phyloP scores from a whole-genome alignment of 2,797 vertebrate species.

The Percopsis omiscomaycus region DNA sequence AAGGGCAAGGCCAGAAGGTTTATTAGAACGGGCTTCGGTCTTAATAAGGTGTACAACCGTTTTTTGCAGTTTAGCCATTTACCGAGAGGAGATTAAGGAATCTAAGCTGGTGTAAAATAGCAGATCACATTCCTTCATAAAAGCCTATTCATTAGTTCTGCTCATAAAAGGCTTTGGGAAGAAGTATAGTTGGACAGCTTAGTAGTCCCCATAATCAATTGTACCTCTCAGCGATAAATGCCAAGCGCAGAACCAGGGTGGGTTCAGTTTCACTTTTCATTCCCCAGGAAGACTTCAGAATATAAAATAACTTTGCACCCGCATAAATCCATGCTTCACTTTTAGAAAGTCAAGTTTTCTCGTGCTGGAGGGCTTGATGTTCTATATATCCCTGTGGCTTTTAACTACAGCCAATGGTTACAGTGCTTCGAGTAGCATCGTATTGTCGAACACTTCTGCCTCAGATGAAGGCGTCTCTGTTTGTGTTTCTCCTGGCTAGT shows the following conservation, averaged over 20 bases:
- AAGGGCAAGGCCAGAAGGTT: background rate
- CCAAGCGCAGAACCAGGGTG: background rate
- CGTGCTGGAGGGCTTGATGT: too few species aligned
- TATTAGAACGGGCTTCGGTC: background rate
- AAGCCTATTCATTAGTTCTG: background rate
- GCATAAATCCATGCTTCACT: too few species aligned
- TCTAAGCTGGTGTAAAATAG: background rate
- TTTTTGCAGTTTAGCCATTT: background rate
- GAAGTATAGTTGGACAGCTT: background rate
- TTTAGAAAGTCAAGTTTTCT: too few species aligned
- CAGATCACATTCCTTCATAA: slow-evolving; percentile 6
- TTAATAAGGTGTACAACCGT: background rate
- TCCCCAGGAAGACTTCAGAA: too few species aligned
- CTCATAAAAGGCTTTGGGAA: background rate
- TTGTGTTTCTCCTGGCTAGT: slow-evolving; percentile 68
- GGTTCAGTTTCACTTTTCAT: background rate
- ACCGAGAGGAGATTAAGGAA: background rate
- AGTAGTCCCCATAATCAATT: background rate
- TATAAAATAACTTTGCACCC: too few species aligned
- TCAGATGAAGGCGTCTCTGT: slow-evolving; percentile 52
- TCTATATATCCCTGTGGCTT: too few species aligned
- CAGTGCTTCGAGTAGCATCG: too few species aligned
- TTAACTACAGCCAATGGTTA: too few species aligned
- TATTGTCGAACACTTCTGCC: too few species aligned
- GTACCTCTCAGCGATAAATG: background rate